Conservation (phyloP, 2,113 vertebrate species). For the Alexandromys fortis region DNA sequence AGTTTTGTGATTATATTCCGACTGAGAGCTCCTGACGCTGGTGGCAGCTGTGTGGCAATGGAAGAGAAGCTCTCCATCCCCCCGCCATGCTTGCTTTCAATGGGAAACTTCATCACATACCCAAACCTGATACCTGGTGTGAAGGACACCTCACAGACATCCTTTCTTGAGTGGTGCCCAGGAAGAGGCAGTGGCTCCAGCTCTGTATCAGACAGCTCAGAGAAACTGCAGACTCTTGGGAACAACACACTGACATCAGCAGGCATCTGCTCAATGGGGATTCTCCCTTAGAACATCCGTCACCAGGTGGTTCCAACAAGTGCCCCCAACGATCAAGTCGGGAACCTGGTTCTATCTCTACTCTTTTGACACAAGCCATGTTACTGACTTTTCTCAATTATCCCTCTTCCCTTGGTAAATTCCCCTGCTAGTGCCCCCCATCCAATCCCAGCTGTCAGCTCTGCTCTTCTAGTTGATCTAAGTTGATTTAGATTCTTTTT, state of each 20-base stretch:
- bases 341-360: neutral
- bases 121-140: neutral
- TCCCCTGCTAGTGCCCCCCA: neutral
- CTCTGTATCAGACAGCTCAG: neutral
- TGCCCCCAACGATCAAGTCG: neutral
- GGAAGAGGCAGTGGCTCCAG: accelerated
- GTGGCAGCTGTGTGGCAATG: too few relatives aligned
- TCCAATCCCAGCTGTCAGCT: neutral
- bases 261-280: neutral
- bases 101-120: neutral
- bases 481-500: neutral
- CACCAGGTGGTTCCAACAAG: neutral
- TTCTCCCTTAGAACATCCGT: neutral
- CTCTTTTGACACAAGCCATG: neutral
- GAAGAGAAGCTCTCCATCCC: neutral
- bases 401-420: neutral
- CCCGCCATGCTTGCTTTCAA: neutral
- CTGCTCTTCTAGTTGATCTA: neutral
- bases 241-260: neutral
- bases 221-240: neutral
- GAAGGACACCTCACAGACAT: neutral
- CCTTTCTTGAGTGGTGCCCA: neutral
- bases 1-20: neutral
- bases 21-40: neutral
- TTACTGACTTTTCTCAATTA: neutral